A percentile compares a stretch with the other conserved stretches of the same genome.
phyloP scores from a whole-genome alignment of 2,888 invertebrate species.

The Drosophila acutilabella region DNA sequence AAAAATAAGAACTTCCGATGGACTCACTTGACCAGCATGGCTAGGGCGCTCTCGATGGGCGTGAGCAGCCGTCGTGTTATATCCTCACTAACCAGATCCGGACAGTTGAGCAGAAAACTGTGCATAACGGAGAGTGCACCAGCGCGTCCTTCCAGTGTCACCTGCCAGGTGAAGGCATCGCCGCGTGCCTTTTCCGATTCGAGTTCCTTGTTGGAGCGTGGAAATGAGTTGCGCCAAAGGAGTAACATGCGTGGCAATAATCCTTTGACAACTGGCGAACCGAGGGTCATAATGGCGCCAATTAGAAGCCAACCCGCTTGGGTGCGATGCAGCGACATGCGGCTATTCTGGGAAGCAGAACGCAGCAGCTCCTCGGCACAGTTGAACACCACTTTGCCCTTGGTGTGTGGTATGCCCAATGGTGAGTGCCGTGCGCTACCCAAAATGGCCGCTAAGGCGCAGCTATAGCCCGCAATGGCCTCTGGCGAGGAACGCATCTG shows the following conservation, averaged over 20 bases:
- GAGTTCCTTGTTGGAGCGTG: constrained; percentile 97
- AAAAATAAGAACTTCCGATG: constrained; percentile 28
- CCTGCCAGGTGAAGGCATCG: constrained; percentile 99
- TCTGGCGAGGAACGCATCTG: constrained; percentile 95
- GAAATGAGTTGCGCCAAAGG: constrained; percentile 99
- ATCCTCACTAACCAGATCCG: constrained; percentile 96
- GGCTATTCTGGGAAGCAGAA: constrained; percentile 98
- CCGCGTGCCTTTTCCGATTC: constrained; percentile 98
- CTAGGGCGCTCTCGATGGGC: constrained; percentile 97
- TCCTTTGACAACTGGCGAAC: constrained; percentile 96
- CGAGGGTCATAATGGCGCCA: constrained; percentile 98
- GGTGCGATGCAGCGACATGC: constrained; percentile 96
- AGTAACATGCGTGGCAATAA: constrained; percentile 96
- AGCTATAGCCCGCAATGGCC: constrained; percentile 95
- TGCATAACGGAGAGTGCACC: constrained; percentile 98
- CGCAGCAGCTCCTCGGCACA: constrained; percentile 98
- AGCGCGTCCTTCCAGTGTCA: constrained; percentile 97
- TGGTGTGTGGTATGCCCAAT: constrained; percentile 97
- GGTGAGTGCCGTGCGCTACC: constrained; percentile 96
- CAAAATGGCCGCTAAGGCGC: constrained; percentile 96
- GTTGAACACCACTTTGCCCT: constrained; percentile 98
- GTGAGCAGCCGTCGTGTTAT: constrained; percentile 94
- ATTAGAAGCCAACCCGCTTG: constrained; percentile 99
- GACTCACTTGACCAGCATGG: constrained; percentile 96
- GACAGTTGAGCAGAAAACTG: constrained; percentile 95